These are phyloP conservation scores for Rhinolophus ferrumequinum DNA, from an alignment of 2,113 vertebrate genomes.

Conservation along the genomic window DNA sequence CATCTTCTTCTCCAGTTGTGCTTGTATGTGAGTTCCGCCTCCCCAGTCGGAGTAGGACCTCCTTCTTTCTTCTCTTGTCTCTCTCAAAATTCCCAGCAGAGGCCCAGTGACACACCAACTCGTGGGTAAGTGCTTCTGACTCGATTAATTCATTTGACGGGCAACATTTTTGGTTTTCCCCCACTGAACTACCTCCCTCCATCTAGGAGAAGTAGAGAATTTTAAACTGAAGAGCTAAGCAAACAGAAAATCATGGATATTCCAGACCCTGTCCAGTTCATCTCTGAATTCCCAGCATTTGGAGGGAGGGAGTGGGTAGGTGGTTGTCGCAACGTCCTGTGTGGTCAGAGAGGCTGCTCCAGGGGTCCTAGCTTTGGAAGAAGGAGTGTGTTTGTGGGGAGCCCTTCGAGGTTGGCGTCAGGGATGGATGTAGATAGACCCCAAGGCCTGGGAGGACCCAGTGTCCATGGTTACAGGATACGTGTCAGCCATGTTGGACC, in stretches of 20 bases:
- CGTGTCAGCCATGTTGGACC: neutral
- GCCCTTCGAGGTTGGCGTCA: neutral
- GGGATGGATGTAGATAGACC: neutral
- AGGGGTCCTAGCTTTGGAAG: neutral
- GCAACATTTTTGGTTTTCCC: neutral
- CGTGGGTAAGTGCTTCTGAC: neutral
- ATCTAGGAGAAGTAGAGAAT: neutral
- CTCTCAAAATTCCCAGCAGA: neutral
- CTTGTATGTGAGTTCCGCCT: accelerated
- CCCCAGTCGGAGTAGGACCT: neutral
- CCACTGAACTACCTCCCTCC: neutral
- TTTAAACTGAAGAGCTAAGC: neutral
- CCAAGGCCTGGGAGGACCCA: neutral
- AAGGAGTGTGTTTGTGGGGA: neutral
- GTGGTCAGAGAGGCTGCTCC: neutral
- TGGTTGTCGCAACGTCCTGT: accelerated
- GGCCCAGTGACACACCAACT: neutral
- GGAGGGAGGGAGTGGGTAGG: neutral
- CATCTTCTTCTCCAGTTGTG: neutral
- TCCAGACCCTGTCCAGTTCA: neutral
- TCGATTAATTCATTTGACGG: neutral
- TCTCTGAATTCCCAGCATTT: neutral
- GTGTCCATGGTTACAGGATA: neutral
- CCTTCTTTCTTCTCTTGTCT: neutral
- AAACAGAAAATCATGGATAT: neutral